Base-by-base conservation (phyloP, 2,888 invertebrate genomes). In the Gnatocerus cornutus region DNA sequence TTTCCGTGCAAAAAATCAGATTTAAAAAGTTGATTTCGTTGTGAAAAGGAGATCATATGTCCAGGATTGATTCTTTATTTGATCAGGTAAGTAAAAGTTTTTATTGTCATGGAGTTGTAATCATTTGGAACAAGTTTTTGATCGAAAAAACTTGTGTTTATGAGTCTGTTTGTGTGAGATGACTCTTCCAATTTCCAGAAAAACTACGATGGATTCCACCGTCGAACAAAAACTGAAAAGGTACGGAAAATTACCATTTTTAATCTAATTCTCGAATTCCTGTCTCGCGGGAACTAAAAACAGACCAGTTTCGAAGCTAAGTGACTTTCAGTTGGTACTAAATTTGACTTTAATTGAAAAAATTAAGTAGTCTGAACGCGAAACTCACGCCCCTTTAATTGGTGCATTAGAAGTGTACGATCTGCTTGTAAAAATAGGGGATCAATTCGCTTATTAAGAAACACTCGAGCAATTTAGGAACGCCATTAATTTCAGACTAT, bases 271-370 rank as follows among this genome's bases (percentile, higher is more conserved):
- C 29, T 30, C 3, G 14, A 46, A 46, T 59, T 55, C 39, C 16
- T 46, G 10, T 59, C 45, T 59, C 46, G 29, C 27, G 30, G 59
- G 10, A 21, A 56, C 10, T 29, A 27, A 39, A 58, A 58, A 41
- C 37, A 21, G 39, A 56, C 39, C 56, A 9, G 56, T 56, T 56
- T 41, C 7, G 39, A 37, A n/a, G n/a, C n/a, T n/a, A 7, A 37
- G 16, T 43, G 56, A 56, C 43, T 56, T 43, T 13, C 48, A 30
- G 10, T 10, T 10, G 53, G n/a, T 29, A 45, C 29, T 46, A 45
- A 59, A 59, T 41, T 59, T 59, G 45, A 43, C 45, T 33, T 45
- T 59, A 59, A 45, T 45, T 59, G 59, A 59, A 59, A 59, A 59
- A 59, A 59, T 59, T 59, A 59, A 58, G 59, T 43, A 59, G 59